Conservation (phyloP, 2,888 invertebrate genomes). For the Hartigia nigra region DNA sequence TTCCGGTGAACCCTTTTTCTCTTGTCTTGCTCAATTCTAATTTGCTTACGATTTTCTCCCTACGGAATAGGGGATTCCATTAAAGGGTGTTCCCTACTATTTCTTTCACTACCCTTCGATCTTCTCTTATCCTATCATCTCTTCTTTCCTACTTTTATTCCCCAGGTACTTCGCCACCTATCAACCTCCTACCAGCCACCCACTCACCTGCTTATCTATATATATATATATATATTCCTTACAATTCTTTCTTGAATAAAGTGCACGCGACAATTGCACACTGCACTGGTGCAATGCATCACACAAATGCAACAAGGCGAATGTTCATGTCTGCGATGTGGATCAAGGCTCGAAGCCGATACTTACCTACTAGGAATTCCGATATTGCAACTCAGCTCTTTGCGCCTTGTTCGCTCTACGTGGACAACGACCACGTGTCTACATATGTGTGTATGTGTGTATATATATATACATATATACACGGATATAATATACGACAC, state of each 20-base stretch:
- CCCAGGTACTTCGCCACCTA: not conserved
- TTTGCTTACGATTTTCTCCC: not conserved
- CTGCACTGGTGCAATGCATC: not conserved
- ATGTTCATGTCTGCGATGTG: constrained; percentile 37
- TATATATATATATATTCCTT: not conserved
- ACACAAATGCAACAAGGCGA: not conserved
- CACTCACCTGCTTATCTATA: too few relatives aligned
- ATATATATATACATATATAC: not conserved
- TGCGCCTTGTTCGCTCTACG: constrained; percentile 25
- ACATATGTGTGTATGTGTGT: too few relatives aligned
- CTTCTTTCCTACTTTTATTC: not conserved
- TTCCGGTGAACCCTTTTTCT: constrained; percentile 30
- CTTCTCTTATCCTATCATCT: constrained; percentile 10
- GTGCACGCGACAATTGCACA: not conserved
- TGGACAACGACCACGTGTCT: not conserved
- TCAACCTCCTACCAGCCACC: not conserved
- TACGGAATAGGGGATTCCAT: not conserved
- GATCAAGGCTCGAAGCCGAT: constrained; percentile 55
- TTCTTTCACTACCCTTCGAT: constrained; percentile 14
- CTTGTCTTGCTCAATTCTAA: constrained; percentile 6
- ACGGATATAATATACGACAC: not conserved
- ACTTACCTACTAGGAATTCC: constrained; percentile 49
- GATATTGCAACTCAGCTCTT: constrained; percentile 55
- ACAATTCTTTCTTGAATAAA: not conserved
- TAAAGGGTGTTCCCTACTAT: constrained; percentile 11